Conservation (phyloP, 2,797 vertebrate species). For the Philypnodon macrostomus region DNA sequence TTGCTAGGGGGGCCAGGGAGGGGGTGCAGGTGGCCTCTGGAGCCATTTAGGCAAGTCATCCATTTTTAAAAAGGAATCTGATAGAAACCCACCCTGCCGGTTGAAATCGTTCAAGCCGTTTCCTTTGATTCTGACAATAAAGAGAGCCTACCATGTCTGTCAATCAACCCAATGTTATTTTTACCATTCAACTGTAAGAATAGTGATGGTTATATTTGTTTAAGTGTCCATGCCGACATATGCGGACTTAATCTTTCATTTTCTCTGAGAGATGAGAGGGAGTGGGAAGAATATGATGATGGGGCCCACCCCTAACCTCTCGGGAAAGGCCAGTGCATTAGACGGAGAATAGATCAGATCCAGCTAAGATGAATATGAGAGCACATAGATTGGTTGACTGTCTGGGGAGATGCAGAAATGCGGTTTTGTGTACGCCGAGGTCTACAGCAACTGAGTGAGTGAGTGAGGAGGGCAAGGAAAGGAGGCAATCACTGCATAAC, state of each 20-base stretch:
- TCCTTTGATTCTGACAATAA: conserved; percentile 32
- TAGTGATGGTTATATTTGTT: conserved; percentile 36
- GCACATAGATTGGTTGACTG: conserved; percentile 66
- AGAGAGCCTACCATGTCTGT: conserved; percentile 27
- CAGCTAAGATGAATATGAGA: conserved; percentile 72
- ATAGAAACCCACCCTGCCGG: conserved; percentile 49
- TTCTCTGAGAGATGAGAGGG: conserved; percentile 36
- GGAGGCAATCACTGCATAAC: conserved; percentile 68
- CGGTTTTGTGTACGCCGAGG: conserved; percentile 53
- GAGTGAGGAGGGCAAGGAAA: conserved; percentile 51
- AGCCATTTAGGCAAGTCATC: conserved; percentile 68
- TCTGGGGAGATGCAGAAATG: conserved; percentile 63
- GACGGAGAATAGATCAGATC: conserved; percentile 69
- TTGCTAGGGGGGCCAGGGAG: conserved; percentile 41
- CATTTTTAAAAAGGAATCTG: conserved; percentile 68
- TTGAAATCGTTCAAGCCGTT: conserved; percentile 43
- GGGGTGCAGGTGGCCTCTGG: conserved; percentile 37
- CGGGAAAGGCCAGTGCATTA: conserved; percentile 67
- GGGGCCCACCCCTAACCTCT: conserved; percentile 56
- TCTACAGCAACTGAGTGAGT: conserved; percentile 34
- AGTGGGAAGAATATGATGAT: conserved; percentile 60
- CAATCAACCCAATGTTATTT: conserved; percentile 40
- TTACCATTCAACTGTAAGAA: conserved; percentile 15
- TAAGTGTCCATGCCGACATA: conserved; percentile 23
- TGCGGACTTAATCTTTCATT: conserved; percentile 54